Conservation (phyloP, 2,797 vertebrate species). For the Scleropages formosus region DNA sequence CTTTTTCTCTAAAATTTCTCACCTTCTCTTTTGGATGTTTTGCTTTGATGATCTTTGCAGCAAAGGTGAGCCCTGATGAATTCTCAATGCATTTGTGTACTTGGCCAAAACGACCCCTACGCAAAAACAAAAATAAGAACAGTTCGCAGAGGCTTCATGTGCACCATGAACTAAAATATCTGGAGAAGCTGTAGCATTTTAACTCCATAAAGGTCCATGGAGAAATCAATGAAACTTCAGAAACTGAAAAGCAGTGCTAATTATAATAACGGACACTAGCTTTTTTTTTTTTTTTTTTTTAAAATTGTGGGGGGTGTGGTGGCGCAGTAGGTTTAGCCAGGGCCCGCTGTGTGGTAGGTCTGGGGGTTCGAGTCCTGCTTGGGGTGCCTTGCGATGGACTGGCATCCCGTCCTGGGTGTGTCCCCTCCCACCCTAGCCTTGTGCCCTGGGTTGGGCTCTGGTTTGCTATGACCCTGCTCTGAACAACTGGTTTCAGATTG, state of each 20-base stretch:
- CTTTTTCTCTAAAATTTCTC: constrained; percentile 22
- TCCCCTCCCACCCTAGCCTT: no score
- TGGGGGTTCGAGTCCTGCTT: no score
- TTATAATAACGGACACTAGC: background rate
- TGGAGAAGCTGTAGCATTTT: constrained; percentile 27
- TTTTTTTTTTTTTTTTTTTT: no score
- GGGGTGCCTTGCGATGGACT: no score
- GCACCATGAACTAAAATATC: background rate
- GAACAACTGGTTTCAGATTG: no score
- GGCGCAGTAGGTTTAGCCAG: no score
- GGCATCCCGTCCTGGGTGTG: no score
- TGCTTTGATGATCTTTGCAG: constrained; percentile 95
- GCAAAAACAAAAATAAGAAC: constrained; percentile 27
- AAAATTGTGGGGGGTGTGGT: no score
- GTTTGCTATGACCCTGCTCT: no score
- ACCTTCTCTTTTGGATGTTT: constrained; percentile 88
- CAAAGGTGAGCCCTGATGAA: constrained; percentile 89
- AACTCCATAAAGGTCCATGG: constrained; percentile 28
- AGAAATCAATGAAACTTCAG: background rate
- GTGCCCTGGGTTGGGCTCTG: no score
- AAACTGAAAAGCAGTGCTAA: background rate
- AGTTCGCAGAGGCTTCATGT: background rate
- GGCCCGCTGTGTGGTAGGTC: no score
- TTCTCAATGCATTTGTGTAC: constrained; percentile 97
- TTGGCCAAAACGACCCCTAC: constrained; percentile 91